Base-by-base conservation (phyloP, 2,113 vertebrate species). In the Ammospiza nelsoni region DNA sequence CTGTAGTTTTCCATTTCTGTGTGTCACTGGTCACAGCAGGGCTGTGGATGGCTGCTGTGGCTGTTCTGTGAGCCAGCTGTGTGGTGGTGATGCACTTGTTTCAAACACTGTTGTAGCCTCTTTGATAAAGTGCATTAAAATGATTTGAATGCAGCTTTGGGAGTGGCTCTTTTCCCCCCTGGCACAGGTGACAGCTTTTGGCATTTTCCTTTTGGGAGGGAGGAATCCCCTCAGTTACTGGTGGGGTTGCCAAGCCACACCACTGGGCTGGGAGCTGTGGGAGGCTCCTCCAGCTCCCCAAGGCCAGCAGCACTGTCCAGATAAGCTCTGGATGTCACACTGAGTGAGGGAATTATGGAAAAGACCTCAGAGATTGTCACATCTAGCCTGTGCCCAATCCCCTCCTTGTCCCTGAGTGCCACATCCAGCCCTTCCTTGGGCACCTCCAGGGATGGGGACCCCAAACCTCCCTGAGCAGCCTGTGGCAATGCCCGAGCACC, bases 81-180 rank as follows among this genome's bases (percentile, higher is more conserved):
- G 87, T 83, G 23, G 78, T 67, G 65, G 28, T 20, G 49, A 75
- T 71, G 82, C 87, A 59, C 88, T 90, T 8, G 37, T 89, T 78
- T 44, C 55, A 49, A 85, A 84, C 35, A 43, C 90, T 74, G 83
- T 28, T 76, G 84, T 95, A 63, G 63, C 90, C 80, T 84, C 85
- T 87, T 94, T 8, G 79, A 76, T 69, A 46, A 90, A 85, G 61
- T 81, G 86, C 89, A 91, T 75, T 83, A 87, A 94, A 92, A 41
- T 62, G 23, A 9, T 55, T 46, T 77, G 82, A 92, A 66, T 3
- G 49, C 68, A 37, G 48, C 24, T 33, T 17, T 3, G 4, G 2
- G 25, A 76, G 66, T 15, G 48, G 44, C 43, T 15, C 2, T 6
- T 35, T 63, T 19, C 7, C 48, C 94, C 58, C 81, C 6, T 8